Evolutionary conservation across 1,140 invertebrate species (phyloP).

Genomic region (Zaprionus vittiger): DNA sequence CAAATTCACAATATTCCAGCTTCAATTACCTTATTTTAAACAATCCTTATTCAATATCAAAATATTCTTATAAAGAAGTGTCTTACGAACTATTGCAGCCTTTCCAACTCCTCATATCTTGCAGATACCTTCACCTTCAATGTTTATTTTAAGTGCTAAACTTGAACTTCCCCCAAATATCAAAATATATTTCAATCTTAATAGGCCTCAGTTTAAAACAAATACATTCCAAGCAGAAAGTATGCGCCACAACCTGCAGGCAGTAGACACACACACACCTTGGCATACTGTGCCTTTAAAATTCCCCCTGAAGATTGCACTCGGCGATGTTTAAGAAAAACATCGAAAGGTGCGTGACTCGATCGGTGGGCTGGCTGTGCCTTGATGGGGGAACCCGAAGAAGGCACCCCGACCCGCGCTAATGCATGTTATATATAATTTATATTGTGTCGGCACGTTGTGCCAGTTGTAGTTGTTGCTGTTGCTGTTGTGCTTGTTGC

Average conservation of each 20-base stretch:
- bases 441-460: slow-evolving; percentile 78
- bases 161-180: not conserved
- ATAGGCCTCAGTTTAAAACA: not conserved
- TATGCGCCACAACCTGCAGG: not conserved
- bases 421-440: slow-evolving; percentile 69
- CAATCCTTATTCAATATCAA: not conserved
- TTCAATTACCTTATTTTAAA: no score
- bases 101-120: not conserved
- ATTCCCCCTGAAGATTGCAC: slow-evolving; percentile 2
- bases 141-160: not conserved
- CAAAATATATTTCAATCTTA: not conserved
- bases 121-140: not conserved
- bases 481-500: not conserved
- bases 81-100: not conserved
- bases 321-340: slow-evolving; percentile 1
- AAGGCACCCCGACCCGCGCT: slow-evolving; percentile 19
- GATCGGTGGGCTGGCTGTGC: slow-evolving; percentile 19
- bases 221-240: not conserved
- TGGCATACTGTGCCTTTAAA: not conserved
- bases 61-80: not conserved
- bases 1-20: no score
- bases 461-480: slow-evolving; percentile 9
- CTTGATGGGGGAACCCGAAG: not conserved
- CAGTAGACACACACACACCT: not conserved
- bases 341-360: slow-evolving; percentile 45